phyloP scores from a whole-genome alignment of 2,113 vertebrate species.

The Cygnus atratus region DNA sequence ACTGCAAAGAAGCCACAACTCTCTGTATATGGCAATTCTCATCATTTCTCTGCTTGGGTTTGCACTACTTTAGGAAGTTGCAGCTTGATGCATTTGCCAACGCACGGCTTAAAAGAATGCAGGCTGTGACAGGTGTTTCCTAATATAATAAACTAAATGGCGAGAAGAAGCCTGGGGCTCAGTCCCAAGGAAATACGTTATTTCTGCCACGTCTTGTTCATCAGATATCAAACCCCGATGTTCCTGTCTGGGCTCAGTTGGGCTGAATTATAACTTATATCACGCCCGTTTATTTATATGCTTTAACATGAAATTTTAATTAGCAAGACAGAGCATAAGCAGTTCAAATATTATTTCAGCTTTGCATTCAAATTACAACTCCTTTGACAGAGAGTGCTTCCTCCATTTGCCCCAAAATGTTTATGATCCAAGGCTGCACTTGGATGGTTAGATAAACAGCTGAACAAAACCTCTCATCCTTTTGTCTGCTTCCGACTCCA shows the following conservation, averaged over 20 bases:
- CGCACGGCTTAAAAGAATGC: not conserved
- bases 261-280: not conserved
- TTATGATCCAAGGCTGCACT: not conserved
- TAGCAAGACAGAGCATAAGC: not conserved
- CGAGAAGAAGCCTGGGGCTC: not conserved
- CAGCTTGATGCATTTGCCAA: not conserved
- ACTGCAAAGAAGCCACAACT: not conserved
- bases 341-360: not conserved
- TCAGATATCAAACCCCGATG: not conserved
- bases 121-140: not conserved
- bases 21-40: fast-evolving
- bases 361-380: not conserved
- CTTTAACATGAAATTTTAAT: not conserved
- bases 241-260: not conserved
- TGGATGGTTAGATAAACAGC: not conserved
- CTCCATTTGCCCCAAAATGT: not conserved
- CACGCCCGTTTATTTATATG: not conserved
- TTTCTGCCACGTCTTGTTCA: not conserved
- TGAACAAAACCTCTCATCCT: not conserved
- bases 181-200: not conserved
- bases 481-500: not conserved
- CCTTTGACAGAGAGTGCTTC: not conserved
- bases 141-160: not conserved
- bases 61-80: not conserved
- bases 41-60: fast-evolving